A percentile compares a stretch with the other conserved stretches of the same genome.
Conservation (phyloP, 2,113 vertebrate species). For the Phylloscopus whistleri region DNA sequence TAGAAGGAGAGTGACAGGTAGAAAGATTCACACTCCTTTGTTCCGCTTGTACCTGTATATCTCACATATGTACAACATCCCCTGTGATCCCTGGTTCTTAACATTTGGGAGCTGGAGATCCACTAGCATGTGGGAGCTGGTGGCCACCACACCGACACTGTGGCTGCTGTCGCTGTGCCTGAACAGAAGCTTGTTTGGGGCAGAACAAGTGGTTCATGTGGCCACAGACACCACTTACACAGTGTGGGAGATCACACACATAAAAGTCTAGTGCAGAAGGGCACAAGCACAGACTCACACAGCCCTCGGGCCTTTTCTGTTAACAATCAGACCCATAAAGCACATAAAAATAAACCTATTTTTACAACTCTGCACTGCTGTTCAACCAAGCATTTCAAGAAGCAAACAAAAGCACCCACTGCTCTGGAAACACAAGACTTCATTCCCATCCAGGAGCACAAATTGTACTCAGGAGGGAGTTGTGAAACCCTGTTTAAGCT, state of each 20-base stretch:
- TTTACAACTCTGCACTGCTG: constrained; percentile 57
- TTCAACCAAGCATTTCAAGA: constrained; percentile 52
- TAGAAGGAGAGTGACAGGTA: neutral
- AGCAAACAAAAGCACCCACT: constrained; percentile 58
- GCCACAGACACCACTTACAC: constrained; percentile 12
- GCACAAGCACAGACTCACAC: constrained; percentile 20
- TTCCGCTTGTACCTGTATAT: neutral
- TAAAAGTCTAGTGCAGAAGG: constrained; percentile 41
- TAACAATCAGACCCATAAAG: constrained; percentile 62
- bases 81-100: rapidly evolving
- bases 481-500: constrained; percentile 41
- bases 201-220: neutral
- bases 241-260: constrained; percentile 9
- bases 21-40: neutral
- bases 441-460: constrained; percentile 50
- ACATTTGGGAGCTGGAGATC: neutral
- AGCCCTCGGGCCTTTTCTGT: constrained; percentile 43
- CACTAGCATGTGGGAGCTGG: rapidly evolving
- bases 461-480: neutral
- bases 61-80: rapidly evolving
- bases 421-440: constrained; percentile 35
- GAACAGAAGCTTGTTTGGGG: neutral
- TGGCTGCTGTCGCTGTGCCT: neutral
- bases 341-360: constrained; percentile 58
- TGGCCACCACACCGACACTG: neutral